Evolutionary conservation across 2,113 vertebrate genomes (phyloP), one percentile per base, ranked within the genome.

Genomic region (Clarias magur): DNA sequence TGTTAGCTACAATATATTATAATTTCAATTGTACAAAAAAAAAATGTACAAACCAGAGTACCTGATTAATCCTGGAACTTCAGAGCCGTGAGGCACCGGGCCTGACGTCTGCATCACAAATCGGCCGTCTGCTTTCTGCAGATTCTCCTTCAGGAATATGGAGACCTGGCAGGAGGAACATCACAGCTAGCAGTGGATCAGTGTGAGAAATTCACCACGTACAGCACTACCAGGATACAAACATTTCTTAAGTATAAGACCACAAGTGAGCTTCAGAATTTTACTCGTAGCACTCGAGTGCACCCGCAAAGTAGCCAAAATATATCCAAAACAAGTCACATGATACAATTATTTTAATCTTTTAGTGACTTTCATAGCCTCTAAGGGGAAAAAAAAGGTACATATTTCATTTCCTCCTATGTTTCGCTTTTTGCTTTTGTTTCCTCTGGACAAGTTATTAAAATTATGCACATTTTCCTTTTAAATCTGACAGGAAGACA

Each of bases 21-120:
- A 8, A 48, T 48, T 48, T 48, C 48, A 48, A 48, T 48, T 48
- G 34, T 38, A 38, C 34, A 38, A 38, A 38, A 38, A 38, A 38
- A 38, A 38, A 38, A 38, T 48, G 48, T 48, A 48, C 48, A 48
- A 48, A 48, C 48, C 7, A 21, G 38, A 25, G 10, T 25, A 76
- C 98, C 97, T 97, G 91, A 99, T 98, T 59, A 96, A 91, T 25
- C 98, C 98, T 0, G 98, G 98, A 13, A 98, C 95, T 57, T 97
- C 95, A 0, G 94, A 94, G 75, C 97, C 96, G 90, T 94, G 95
- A 2, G 98, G 98, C 83, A 98, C 95, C 0, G 97, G 96, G n/a
- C 97, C 97, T 0, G 96, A 96, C 2, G 94, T 94, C 0, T 93
- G 93, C 91, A 99, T 91, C 73, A 93, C 94, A 34, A 99, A 99